Percentiles rank a stretch among this genome's conserved stretches.
phyloP scores from a whole-genome alignment of 2,888 invertebrate species.

The Lamellibrachia columna region DNA sequence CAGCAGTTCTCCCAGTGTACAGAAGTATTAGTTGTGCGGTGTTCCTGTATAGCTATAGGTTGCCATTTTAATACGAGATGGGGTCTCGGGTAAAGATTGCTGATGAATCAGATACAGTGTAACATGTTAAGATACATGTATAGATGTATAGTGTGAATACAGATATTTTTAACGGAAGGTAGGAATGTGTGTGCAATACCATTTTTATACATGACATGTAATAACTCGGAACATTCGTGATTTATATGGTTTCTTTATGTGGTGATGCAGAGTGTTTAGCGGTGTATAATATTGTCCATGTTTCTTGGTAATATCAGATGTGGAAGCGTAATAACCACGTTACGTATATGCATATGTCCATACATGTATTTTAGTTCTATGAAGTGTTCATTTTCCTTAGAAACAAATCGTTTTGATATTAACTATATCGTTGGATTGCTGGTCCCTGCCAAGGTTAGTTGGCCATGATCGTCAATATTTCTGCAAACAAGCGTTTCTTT shows the following conservation, averaged over 20 bases:
- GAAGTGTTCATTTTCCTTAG: neutral
- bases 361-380: neutral
- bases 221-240: neutral
- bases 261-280: neutral
- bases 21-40: neutral
- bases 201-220: neutral
- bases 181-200: neutral
- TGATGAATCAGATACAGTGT: neutral
- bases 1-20: neutral
- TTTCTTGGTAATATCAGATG: neutral
- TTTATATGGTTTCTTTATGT: constrained; percentile 1
- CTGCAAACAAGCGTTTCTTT: neutral
- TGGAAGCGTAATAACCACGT: neutral
- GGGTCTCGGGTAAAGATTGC: neutral
- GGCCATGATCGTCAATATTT: neutral
- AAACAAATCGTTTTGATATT: constrained; percentile 5
- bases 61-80: neutral
- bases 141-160: neutral
- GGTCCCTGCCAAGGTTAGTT: neutral
- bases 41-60: neutral
- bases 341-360: neutral
- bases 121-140: neutral
- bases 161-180: neutral
- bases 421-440: neutral
- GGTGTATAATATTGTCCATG: neutral